Base-by-base conservation (phyloP, 64 coral and sea anemone genomes). In the Montipora efflorescens region DNA sequence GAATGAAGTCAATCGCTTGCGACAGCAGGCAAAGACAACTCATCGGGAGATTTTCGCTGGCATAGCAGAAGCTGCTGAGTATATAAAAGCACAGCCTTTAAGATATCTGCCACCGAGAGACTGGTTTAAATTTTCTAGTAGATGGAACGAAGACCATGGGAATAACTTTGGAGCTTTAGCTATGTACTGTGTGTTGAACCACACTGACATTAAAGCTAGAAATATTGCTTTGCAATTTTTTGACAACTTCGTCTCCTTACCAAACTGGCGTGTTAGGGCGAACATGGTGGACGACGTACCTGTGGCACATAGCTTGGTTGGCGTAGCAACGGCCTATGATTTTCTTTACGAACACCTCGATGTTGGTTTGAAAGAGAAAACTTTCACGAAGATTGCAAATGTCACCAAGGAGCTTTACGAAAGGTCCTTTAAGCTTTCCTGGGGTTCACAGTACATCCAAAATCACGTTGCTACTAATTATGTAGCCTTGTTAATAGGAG, bases 381-480 rank as follows among this genome's bases (percentile, higher is more conserved):
- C 47, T 1, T 75, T 78, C 68, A 22, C 9, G 3, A 99, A 96
- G 69, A 84, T 99, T 9, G 47, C 22, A 14, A 36, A 79, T 1
- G 89, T 86, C 4, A 79, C 79, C 5, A 80, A 47, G 22, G 79
- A 90, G 61, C 15, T 99, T 11, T 99, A 94, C 62, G 89, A 94
- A 25, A 89, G 87, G 59, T 94, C 95, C 4, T 84, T 79, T 12
- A 55, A 95, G 10, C 36, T 11, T 15, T 92, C 84, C 66, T 99
- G 98, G 98, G 98, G 98, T 0, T 74, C 58, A 45, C 43, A 85
- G 2, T 99, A 94, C 70, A 94, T 99, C 71, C 98, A 99, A 61
- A 99, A 99, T 87, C 98, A 99, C 79, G 93, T 95, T 46, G 92
- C 95, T 6, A 99, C 98, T 4, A 99, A 99, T 48, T 99, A 96